phyloP scores from a whole-genome alignment of 1,140 invertebrate species.

The Cardiocondyla obscurior region DNA sequence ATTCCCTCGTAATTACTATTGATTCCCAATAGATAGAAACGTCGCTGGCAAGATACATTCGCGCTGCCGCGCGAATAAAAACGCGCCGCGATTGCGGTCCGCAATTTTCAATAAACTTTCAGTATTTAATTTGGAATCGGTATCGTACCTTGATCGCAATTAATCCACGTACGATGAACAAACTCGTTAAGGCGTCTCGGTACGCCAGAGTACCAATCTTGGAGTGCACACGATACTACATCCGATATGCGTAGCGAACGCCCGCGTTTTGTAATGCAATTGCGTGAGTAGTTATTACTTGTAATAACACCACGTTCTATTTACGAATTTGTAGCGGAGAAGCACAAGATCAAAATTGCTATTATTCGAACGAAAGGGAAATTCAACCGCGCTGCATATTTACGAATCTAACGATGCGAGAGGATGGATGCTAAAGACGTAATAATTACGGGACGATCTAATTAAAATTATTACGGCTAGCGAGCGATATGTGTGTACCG shows the following conservation, averaged over 20 bases:
- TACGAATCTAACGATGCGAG: background rate
- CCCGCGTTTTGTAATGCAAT: conserved; percentile 41
- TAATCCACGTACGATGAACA: conserved; percentile 48
- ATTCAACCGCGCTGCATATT: conserved; percentile 49
- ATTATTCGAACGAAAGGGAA: conserved; percentile 58
- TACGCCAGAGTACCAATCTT: conserved; percentile 41
- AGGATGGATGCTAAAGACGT: no score
- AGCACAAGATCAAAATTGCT: conserved; percentile 59
- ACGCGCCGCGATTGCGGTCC: background rate
- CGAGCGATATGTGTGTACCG: background rate
- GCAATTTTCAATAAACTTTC: conserved; percentile 11
- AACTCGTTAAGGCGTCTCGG: conserved; percentile 60
- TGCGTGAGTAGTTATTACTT: conserved; percentile 28
- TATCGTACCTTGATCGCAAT: conserved; percentile 46
- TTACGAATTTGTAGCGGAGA: conserved; percentile 58
- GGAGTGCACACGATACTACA: conserved; percentile 41
- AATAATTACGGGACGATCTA: no score
- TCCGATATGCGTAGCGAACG: conserved; percentile 19
- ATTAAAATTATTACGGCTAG: background rate
- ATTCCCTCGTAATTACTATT: background rate
- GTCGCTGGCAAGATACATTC: background rate
- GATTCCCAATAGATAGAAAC: conserved; percentile 3
- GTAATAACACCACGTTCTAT: conserved; percentile 66
- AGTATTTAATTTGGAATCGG: conserved; percentile 5
- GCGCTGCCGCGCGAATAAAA: background rate